These are phyloP conservation scores for Flexamia atlantica DNA, from an alignment of 2,888 invertebrate species.

Conservation along the genomic window DNA sequence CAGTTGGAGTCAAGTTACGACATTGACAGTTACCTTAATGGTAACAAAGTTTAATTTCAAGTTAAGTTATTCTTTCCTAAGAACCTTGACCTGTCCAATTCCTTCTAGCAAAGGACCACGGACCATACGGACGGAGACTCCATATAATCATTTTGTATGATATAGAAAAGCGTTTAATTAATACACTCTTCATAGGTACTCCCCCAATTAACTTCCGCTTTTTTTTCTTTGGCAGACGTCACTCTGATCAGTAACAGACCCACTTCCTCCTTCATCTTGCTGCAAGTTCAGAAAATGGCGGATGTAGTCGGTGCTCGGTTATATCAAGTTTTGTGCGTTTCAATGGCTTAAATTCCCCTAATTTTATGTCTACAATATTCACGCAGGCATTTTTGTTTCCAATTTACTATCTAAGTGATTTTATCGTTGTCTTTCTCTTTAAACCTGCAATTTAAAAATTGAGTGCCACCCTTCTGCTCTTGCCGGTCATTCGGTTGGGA, in stretches of 20 bases:
- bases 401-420: background rate
- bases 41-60: too few relatives aligned
- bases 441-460: background rate
- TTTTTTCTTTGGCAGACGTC: background rate
- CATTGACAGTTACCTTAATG: too few relatives aligned
- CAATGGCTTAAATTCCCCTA: background rate
- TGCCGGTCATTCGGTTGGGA: slow-evolving; percentile 44
- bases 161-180: too few relatives aligned
- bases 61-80: too few relatives aligned
- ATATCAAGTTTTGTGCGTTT: background rate
- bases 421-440: background rate
- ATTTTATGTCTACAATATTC: background rate
- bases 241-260: background rate
- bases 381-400: background rate
- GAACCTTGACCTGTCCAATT: too few relatives aligned
- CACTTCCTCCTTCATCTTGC: slow-evolving; percentile 34
- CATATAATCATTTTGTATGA: too few relatives aligned
- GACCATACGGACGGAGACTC: too few relatives aligned
- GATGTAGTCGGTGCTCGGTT: background rate
- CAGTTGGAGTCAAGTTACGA: too few relatives aligned
- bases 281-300: slow-evolving; percentile 26
- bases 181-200: too few relatives aligned
- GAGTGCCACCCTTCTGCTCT: slow-evolving; percentile 24
- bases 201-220: background rate
- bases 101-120: too few relatives aligned